Conservation (phyloP, 2,888 invertebrate genomes). For the Bhutanitis thaidina region DNA sequence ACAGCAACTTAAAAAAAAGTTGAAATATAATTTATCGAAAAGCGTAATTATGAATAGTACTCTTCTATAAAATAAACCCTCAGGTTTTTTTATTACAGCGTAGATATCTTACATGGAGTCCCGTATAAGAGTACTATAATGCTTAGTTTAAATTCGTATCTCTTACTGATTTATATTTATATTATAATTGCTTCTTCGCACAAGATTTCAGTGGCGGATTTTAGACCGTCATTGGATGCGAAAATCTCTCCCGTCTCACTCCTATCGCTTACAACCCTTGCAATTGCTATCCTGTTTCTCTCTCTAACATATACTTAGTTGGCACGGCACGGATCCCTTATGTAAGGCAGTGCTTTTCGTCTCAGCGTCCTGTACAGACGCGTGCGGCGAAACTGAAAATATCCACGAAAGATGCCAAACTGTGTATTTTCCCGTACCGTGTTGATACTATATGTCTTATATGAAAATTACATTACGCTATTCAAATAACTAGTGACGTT, state of each 20-base stretch:
- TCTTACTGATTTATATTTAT: constrained; percentile 27
- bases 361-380: constrained; percentile 41
- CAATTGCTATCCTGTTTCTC: constrained; percentile 54
- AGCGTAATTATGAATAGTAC: too few relatives aligned
- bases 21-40: too few relatives aligned
- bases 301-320: constrained; percentile 54
- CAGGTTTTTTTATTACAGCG: too few relatives aligned
- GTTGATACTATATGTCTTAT: constrained; percentile 41
- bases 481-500: constrained; percentile 24
- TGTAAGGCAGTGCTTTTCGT: constrained; percentile 71
- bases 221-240: constrained; percentile 49
- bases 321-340: constrained; percentile 71
- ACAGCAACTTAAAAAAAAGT: too few relatives aligned
- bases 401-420: constrained; percentile 50
- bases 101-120: too few relatives aligned
- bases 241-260: constrained; percentile 62
- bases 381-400: constrained; percentile 33
- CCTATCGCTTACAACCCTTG: constrained; percentile 55
- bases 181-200: constrained; percentile 75
- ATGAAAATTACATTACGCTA: constrained; percentile 31
- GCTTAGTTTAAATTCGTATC: too few relatives aligned
- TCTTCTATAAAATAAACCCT: too few relatives aligned
- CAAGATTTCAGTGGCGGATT: constrained; percentile 61
- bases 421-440: constrained; percentile 22
- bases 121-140: too few relatives aligned